Conservation (phyloP, 2,797 vertebrate genomes). For the Falco novaeseelandiae region DNA sequence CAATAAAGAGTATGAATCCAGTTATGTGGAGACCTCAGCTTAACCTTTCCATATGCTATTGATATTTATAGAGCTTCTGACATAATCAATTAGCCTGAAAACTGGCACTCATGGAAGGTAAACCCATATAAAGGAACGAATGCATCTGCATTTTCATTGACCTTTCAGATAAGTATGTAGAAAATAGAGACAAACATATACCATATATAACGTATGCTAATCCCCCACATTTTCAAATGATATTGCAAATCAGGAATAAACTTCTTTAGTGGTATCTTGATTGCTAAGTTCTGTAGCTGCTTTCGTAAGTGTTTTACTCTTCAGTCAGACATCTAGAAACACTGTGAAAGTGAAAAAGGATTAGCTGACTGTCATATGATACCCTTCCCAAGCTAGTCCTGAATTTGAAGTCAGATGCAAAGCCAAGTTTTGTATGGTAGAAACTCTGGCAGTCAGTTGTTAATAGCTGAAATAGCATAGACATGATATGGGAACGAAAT, state of each 20-base stretch:
- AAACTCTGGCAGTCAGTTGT: neutral
- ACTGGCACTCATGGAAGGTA: conserved; percentile 62
- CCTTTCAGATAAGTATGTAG: conserved; percentile 34
- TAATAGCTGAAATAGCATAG: neutral
- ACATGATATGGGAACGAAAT: neutral
- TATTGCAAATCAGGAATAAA: conserved; percentile 4
- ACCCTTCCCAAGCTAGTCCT: neutral
- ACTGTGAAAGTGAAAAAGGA: neutral
- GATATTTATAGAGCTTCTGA: conserved; percentile 77
- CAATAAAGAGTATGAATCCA: conserved; percentile 68
- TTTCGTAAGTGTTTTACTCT: neutral
- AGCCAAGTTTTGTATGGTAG: neutral
- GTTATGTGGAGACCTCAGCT: conserved; percentile 56
- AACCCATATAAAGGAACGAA: conserved; percentile 19
- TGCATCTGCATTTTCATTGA: conserved; percentile 65
- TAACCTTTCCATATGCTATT: conserved; percentile 75
- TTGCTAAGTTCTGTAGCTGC: neutral
- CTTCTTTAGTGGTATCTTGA: neutral
- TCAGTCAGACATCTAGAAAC: conserved; percentile 7
- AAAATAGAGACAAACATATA: conserved; percentile 38
- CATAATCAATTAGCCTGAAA: conserved; percentile 73
- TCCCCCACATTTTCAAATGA: conserved; percentile 16
- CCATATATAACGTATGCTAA: neutral
- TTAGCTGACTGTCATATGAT: neutral
- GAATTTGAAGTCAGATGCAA: neutral